Percentiles rank a stretch among this genome's conserved stretches.
phyloP scores from a whole-genome alignment of 2,113 vertebrate genomes.

The Serilophus lunatus region DNA sequence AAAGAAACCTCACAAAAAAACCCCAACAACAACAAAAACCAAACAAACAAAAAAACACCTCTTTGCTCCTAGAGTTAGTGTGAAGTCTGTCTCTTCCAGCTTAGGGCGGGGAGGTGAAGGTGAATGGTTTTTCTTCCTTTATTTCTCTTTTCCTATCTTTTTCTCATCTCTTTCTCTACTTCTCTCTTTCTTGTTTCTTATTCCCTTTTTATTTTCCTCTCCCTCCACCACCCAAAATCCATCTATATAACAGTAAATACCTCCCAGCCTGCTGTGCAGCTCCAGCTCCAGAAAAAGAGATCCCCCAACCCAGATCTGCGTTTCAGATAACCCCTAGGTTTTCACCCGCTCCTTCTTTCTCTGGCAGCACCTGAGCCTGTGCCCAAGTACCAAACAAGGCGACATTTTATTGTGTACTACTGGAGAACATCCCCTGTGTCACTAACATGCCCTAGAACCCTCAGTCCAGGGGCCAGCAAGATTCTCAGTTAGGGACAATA shows the following conservation, averaged over 20 bases:
- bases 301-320: not conserved
- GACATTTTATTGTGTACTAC: not conserved
- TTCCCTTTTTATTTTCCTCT: not conserved
- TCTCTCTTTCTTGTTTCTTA: not conserved
- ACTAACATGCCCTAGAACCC: not conserved
- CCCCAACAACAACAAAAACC: no score
- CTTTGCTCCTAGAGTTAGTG: not conserved
- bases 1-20: not conserved
- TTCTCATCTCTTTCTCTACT: not conserved
- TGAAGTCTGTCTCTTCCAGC: not conserved
- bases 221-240: accelerated
- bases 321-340: not conserved
- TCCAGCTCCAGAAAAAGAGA: not conserved
- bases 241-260: not conserved
- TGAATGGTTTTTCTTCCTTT: not conserved
- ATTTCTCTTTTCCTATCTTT: not conserved
- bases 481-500: not conserved
- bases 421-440: not conserved
- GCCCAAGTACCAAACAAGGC: not conserved
- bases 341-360: not conserved
- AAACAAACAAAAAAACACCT: no score
- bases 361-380: not conserved
- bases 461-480: not conserved
- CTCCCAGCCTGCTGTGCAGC: not conserved
- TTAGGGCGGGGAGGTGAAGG: not conserved